These are phyloP conservation scores for Vollenhovia emeryi DNA, from an alignment of 1,140 invertebrate genomes.

Conservation along the genomic window DNA sequence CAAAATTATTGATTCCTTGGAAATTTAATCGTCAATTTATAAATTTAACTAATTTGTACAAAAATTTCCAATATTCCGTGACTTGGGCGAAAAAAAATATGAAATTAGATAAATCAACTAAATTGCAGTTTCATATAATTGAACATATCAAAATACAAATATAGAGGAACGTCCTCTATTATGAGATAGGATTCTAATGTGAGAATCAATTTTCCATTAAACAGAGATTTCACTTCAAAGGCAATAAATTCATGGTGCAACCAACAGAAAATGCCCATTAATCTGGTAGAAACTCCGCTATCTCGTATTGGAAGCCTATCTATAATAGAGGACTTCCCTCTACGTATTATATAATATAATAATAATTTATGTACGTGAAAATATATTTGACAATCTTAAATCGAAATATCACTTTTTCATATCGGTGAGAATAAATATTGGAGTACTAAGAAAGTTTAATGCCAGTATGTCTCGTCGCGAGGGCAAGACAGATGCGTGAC, in stretches of 20 bases:
- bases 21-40: not conserved
- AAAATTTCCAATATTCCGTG: not conserved
- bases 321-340: too few species aligned
- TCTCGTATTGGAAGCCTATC: too few species aligned
- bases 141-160: too few species aligned
- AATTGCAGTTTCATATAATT: not conserved
- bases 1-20: not conserved
- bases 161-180: too few species aligned
- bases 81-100: not conserved
- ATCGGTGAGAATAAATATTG: not conserved
- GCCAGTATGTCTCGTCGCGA: conserved; percentile 12
- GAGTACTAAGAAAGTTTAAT: not conserved
- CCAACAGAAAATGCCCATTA: too few species aligned
- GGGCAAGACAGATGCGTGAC: conserved; percentile 4
- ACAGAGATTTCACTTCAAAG: too few species aligned
- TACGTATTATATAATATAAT: too few species aligned
- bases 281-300: too few species aligned
- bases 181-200: too few species aligned
- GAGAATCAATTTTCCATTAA: too few species aligned
- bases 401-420: not conserved
- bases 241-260: too few species aligned
- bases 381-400: not conserved
- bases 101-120: not conserved
- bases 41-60: not conserved
- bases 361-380: not conserved